Base-by-base conservation (phyloP, 2,113 vertebrate genomes). In the Falcunculus frontatus region DNA sequence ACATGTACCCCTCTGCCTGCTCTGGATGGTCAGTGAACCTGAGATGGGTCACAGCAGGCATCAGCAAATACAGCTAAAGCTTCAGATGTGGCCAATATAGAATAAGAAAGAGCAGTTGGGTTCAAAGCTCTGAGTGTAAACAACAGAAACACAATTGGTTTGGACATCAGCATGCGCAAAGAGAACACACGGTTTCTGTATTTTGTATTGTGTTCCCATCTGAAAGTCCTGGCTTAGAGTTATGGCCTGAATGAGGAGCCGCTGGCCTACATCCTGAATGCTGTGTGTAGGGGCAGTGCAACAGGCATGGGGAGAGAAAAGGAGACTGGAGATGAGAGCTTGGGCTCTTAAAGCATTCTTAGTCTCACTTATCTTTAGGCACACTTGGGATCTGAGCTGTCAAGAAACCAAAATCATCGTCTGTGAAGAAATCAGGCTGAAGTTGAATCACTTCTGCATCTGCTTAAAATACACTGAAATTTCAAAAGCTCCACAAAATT, bases 61-160 rank as follows among this genome's bases (percentile, higher is more conserved):
- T 37, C 41, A 87, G 10, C 16, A 85, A 91, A 87, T 41, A 44
- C 5, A 85, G 22, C 19, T 62, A 84, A 78, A 89, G 33, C 27
- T 41, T 46, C 74, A 87, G n/a, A 70, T 74, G 9, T 33, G 47
- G 8, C 17, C 9, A 6, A 2, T 46, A 35, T 3, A 73, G 42
- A 82, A 73, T 15, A 57, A 52, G 29, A 39, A 78, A 76, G 8
- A 65, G 26, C n/a, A 35, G 29, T 35, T 9, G 42, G 5, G 11
- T 85, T 93, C 52, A 87, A 76, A 94, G 65, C 16, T 93, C 12
- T 65, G 26, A 62, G 37, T n/a, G 21, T 64, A 65, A 92, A 91
- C 26, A 85, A 53, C 13, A 69, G 57, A 79, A 83, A 55, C 41
- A 23, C 55, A 85, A 77, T 83, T 63, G 33, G 6, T 65, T 83